Percentiles rank a stretch among this genome's conserved stretches.
These are phyloP conservation scores for Columba janthina DNA, from an alignment of 2,113 vertebrate genomes.

Conservation along the genomic window DNA sequence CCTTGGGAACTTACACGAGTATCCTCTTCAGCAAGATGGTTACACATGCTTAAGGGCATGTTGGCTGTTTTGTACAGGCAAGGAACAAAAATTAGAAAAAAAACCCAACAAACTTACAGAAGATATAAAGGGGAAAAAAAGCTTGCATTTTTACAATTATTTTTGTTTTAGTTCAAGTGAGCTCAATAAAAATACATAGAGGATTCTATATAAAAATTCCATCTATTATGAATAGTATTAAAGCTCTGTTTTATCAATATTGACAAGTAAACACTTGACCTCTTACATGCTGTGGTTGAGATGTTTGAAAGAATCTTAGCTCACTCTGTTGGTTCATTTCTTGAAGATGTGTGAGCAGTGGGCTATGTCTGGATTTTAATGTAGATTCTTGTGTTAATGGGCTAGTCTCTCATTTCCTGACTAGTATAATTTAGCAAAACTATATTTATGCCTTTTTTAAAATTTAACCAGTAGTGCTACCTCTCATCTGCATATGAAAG, in stretches of 20 bases:
- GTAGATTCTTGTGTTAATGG: neutral
- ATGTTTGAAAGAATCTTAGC: neutral
- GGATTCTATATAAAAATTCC: neutral
- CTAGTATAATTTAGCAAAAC: neutral
- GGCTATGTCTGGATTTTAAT: neutral
- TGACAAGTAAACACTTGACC: neutral
- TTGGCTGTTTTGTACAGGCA: neutral
- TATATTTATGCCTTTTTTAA: neutral
- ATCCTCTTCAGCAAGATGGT: neutral
- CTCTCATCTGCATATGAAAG: neutral
- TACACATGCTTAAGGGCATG: neutral
- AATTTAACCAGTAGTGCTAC: neutral
- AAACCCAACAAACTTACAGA: neutral
- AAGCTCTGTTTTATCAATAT: neutral
- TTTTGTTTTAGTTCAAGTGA: neutral
- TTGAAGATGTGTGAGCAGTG: neutral
- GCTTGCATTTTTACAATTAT: neutral
- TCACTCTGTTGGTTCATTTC: neutral
- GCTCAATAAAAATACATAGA: neutral
- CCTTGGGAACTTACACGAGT: neutral
- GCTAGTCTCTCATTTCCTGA: neutral
- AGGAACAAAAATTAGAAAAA: neutral
- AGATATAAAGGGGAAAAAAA: neutral
- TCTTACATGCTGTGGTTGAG: neutral
- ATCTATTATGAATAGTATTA: neutral